A percentile compares a stretch with the other conserved stretches of the same genome.
phyloP scores from a whole-genome alignment of 2,113 vertebrate species.

The Pluvialis apricaria region DNA sequence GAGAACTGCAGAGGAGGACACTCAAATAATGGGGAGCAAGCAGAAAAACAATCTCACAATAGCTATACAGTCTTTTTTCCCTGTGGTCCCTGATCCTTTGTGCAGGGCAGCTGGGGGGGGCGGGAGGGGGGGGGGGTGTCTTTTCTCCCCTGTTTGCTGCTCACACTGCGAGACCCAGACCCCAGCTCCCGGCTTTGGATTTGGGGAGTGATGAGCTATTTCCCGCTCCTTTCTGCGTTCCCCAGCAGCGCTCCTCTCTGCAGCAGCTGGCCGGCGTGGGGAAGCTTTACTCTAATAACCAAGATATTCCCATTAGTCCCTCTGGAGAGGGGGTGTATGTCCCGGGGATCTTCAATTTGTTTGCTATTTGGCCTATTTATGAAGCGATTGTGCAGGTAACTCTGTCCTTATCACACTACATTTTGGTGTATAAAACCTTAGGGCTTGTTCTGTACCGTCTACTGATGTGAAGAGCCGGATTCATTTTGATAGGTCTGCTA shows the following conservation, averaged over 20 bases:
- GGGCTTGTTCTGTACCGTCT: neutral
- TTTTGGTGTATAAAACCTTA: neutral
- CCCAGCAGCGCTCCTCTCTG: neutral
- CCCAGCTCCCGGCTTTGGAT: accelerated
- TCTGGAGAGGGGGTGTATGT: neutral
- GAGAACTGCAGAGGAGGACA: neutral
- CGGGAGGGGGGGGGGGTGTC: neutral
- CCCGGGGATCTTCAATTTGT: neutral
- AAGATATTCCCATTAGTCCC: neutral
- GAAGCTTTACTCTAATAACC: neutral
- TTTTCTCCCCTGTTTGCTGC: neutral
- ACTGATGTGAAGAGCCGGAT: neutral
- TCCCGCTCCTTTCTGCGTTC: neutral
- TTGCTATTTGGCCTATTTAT: neutral
- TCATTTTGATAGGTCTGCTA: neutral
- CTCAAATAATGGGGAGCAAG: neutral
- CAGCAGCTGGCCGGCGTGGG: neutral
- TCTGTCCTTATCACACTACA: neutral
- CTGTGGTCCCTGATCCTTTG: neutral
- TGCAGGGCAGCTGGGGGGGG: neutral
- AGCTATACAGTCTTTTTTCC: accelerated
- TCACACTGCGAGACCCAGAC: neutral
- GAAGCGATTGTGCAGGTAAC: neutral
- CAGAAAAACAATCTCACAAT: neutral
- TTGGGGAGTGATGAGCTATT: neutral